Base-by-base conservation (phyloP, 2,888 invertebrate species). In the Drosophila acutilabella region DNA sequence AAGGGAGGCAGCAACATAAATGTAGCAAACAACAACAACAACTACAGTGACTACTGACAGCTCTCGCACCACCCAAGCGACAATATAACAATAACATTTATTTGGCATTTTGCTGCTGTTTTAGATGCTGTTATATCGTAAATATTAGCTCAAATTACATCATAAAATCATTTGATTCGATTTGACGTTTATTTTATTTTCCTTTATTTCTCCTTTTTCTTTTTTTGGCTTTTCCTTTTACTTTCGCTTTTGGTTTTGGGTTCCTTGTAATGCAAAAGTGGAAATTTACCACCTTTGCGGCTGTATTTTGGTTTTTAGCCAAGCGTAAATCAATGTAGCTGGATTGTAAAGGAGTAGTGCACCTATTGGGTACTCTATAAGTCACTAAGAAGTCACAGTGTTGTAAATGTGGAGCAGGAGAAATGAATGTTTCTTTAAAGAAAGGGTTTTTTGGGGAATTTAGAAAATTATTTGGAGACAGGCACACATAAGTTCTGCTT, bases 81-180 rank as follows among this genome's bases (percentile, higher is more conserved):
- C 90, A 91, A 89, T 90, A 90, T 90, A 91, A 91, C 91, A 83
- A 90, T 91, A 90, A 90, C 89, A 91, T 90, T 86, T 90, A 90
- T 90, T 90, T 90, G 90, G 89, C 86, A 88, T 87, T 90, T 88
- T 88, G 89, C 89, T 89, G 85, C 87, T 91, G 78, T 85, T 90
- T 90, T 90, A 90, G 91, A 89, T 91, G 91, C 88, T 90, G 89
- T 91, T 89, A 91, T 91, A 91, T 91, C 91, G 91, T 91, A 91
- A 91, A 91, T 91, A 91, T 91, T 91, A 91, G 91, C 89, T 81
- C 91, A 91, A 91, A 91, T 91, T 91, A 91, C 91, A 91, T 91
- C 91, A 91, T 91, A 91, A 91, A 91, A 91, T 89, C 90, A 91
- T 91, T 91, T 91, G 90, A 91, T 91, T 91, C 89, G 91, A 91